Evolutionary conservation across 2,113 vertebrate species (phyloP), one percentile per base, ranked within the genome.

Genomic region (Vidua macroura): DNA sequence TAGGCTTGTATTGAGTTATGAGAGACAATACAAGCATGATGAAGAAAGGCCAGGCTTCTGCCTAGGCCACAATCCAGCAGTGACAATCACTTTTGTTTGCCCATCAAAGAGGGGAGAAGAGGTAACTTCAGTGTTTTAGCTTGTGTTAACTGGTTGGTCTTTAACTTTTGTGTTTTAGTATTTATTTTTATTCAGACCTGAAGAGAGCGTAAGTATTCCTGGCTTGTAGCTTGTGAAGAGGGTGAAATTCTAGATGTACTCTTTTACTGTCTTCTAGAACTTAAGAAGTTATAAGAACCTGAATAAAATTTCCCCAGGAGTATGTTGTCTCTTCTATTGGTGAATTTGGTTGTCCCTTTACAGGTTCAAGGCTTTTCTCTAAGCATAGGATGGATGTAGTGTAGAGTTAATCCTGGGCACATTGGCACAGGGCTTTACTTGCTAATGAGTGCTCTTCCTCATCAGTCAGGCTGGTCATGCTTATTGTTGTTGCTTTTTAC

Each of bases 81-180:
- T 99, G 88, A 99, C 97, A 3, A 96, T 99, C 85, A 99, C 98
- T 3, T 99, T 99, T 74, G 97, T 98, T 87, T 99, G 99, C 88
- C 99, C 99, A 0, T 99, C 99, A 1, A 97, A 97, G 67, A 98
- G 99, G 73, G 98, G 98, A 88, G 96, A 98, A 96, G 99, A 97
- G 93, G 98, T 97, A 97, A 97, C 28, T 64, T 48, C 12, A 7
- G 3, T 87, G 18, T 46, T 60, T 48, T 53, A 63, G 20, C 60
- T 81, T 43, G 37, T 58, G 13, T 70, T 85, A 48, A 49, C 35
- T 66, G 22, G 5, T 62, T 75, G 19, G 21, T 89, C 22, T 86
- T 49, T 83, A 76, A 60, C 43, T 84, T 88, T 7, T 55, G 17
- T 49, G 18, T 70, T 1, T 91, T 64, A 23, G 43, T 41, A 74